Evolutionary conservation across 2,113 vertebrate species (phyloP), one percentile per base, ranked within the genome.

Genomic region (Sinocyclocheilus maitianheensis): DNA sequence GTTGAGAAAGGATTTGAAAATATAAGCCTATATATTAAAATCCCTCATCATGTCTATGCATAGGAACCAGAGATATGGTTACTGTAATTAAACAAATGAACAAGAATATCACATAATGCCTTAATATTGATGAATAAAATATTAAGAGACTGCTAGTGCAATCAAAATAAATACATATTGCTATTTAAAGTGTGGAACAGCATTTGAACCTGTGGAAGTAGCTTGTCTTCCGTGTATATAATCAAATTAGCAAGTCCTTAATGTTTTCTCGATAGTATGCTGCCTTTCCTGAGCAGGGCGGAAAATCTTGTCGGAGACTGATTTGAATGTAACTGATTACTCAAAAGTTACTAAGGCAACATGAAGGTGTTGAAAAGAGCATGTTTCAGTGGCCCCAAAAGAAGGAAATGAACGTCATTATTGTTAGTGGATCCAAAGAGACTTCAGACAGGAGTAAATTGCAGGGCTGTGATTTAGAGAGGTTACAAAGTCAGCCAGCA

Each of bases 261-360:
- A 65, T 22, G 84, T 71, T 81, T 85, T 76, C 90, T 82, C 82
- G 67, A 34, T 18, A n/a, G n/a, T 55, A 14, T 48, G 34, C 55
- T 80, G 51, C 60, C 83, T 77, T 67, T 74, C 75, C 24, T 84
- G 86, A 79, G 75, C 75, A 81, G 58, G 53, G 65, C 72, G 76
- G 85, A 85, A 85, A 48, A 48, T 13, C 43, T 75, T 75, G 62
- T 81, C 60, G 3, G 53, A 14, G 55, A 79, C 1, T 65, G 80
- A 84, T 85, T 65, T 88, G 87, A 75, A 85, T 81, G 9, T 71
- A 74, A 55, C 12, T 55, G 8, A 77, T 71, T 53, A 76, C 51
- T 77, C 26, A 34, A 24, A 24, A 43, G 90, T 92, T 88, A 87
- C 91, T 83, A 87, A 84, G 37, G 91, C 89, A 91, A 92, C 91